Base-by-base conservation (phyloP, 2,797 vertebrate species). In the Hippoglossus hippoglossus region DNA sequence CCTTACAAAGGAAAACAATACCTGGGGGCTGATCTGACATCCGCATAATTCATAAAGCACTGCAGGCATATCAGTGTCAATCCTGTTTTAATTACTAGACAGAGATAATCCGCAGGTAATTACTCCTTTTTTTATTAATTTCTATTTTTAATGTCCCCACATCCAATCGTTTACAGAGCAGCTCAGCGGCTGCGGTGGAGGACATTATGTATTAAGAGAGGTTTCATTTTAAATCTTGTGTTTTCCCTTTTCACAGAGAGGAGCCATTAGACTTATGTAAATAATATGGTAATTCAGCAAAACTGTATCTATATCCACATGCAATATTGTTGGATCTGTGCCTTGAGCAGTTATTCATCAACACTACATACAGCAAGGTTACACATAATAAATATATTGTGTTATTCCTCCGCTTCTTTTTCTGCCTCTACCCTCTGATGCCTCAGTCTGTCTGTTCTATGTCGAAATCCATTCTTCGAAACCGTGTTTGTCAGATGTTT, bases 31-130 rank as follows among this genome's bases (percentile, higher is more conserved):
- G 63, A 77, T 83, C 60, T 79, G 58, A 79, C 79, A 80, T 88
- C 81, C 78, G 75, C 75, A 82, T 83, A 77, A 85, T 77, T 90
- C 75, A 80, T 76, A 83, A 89, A 69, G 67, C 78, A 89, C 77
- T 79, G 64, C 59, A 71, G 80, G 71, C 75, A 74, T 76, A 84
- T 87, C 86, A 68, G 64, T 84, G 82, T 72, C 73, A 79, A 47
- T 81, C 75, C 71, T 88, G 67, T 90, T 87, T 91, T 91, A 93
- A 46, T 90, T 85, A 89, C 78, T 66, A 69, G 53, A 63, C 58
- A 31, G 67, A 80, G 81, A 86, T 91, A 87, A 93, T 89, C 87
- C 82, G 69, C 81, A 90, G 83, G 86, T 91, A 89, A 92, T 91
- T 91, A 88, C 79, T 80, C 49, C 52, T 70, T 84, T 90, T 90